phyloP scores from a whole-genome alignment of 2,797 vertebrate species.

The Girardinus metallicus region DNA sequence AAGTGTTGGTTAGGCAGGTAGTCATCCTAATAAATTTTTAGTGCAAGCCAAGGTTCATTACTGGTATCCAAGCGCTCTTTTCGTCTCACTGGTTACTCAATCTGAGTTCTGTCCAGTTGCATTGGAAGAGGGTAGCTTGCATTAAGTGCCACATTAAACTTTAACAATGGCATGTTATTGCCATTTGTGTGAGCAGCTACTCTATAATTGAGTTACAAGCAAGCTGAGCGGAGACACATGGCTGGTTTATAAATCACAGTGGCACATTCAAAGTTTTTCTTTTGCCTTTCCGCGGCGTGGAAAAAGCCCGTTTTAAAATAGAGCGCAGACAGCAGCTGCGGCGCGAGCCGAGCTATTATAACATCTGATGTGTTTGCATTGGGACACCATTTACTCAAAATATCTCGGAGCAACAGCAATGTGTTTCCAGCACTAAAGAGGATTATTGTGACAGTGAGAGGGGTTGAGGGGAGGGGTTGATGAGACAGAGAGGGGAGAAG shows the following conservation, averaged over 20 bases:
- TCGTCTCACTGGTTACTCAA: constrained; percentile 22
- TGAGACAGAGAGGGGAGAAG: constrained; percentile 46
- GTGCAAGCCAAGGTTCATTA: constrained; percentile 26
- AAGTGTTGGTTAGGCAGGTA: background rate
- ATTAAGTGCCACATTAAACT: constrained; percentile 69
- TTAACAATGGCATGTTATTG: constrained; percentile 71
- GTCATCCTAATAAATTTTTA: constrained; percentile 45
- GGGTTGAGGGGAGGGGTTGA: constrained; percentile 36
- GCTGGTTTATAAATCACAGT: constrained; percentile 57
- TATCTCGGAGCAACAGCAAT: constrained; percentile 43
- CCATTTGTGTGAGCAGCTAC: constrained; percentile 64
- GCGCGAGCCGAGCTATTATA: constrained; percentile 40
- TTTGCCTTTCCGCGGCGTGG: constrained; percentile 12
- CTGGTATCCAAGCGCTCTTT: constrained; percentile 25
- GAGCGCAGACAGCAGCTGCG: constrained; percentile 17
- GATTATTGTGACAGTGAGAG: constrained; percentile 73
- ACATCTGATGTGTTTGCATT: constrained; percentile 43
- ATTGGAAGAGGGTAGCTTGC: constrained; percentile 23
- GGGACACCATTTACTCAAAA: constrained; percentile 59
- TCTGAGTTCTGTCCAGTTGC: constrained; percentile 49
- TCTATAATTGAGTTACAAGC: constrained; percentile 69
- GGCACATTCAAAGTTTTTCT: constrained; percentile 42
- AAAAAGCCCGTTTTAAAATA: constrained; percentile 29
- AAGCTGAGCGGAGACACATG: constrained; percentile 54
- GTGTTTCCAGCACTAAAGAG: constrained; percentile 65